phyloP scores from a whole-genome alignment of 2,113 vertebrate genomes.

The Spea multiplicata region DNA sequence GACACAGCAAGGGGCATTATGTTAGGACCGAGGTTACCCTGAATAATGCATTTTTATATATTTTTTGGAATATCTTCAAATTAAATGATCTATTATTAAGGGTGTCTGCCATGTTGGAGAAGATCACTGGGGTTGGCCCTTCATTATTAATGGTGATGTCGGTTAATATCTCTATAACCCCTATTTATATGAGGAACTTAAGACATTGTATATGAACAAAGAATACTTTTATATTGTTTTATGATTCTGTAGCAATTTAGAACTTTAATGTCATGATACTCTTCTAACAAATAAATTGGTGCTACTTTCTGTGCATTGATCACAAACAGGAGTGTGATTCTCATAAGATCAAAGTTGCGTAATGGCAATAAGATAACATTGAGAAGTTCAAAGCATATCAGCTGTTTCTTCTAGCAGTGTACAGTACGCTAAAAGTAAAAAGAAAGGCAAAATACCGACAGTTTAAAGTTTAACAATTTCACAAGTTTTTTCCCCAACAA shows the following conservation, averaged over 20 bases:
- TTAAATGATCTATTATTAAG: too few species aligned
- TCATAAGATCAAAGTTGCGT: slow-evolving; percentile 29
- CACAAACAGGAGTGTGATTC: slow-evolving; percentile 29
- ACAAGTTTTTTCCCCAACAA: slow-evolving; percentile 1
- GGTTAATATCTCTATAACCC: too few species aligned
- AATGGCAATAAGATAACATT: slow-evolving; percentile 45
- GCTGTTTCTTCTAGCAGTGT: slow-evolving; percentile 28
- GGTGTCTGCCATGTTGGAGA: too few species aligned
- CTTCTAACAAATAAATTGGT: slow-evolving; percentile 17
- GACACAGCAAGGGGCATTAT: too few species aligned
- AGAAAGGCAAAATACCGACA: slow-evolving; percentile 11
- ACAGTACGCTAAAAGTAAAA: slow-evolving; percentile 34
- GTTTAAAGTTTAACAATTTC: slow-evolving; percentile 44
- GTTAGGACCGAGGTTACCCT: too few species aligned
- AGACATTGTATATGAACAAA: too few species aligned
- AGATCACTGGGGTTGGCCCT: too few species aligned
- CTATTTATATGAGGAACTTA: too few species aligned
- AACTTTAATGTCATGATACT: neutral
- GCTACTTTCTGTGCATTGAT: slow-evolving; percentile 15
- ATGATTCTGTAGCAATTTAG: slow-evolving; percentile 19
- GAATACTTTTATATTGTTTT: neutral
- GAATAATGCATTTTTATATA: too few species aligned
- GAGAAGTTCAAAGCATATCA: slow-evolving; percentile 42
- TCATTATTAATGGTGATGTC: too few species aligned
- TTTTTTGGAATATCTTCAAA: too few species aligned